Evolutionary conservation across 37 sponge, comb jelly and placozoan genomes (phyloP).

Genomic region (Ianthella basta): DNA sequence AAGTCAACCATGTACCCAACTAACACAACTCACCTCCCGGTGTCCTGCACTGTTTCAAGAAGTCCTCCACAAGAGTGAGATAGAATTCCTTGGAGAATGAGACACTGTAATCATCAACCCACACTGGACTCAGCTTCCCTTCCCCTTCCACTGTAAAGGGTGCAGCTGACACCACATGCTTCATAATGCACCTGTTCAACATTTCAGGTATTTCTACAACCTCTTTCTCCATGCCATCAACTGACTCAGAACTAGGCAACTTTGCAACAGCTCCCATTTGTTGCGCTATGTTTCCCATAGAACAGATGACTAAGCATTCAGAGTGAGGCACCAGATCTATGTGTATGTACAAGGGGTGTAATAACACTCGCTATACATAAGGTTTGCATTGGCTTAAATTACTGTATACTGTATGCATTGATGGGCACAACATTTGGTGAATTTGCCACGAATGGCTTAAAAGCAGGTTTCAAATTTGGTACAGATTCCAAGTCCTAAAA

Average conservation of each 20-base stretch:
- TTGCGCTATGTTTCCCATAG: neutral
- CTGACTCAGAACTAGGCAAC: neutral
- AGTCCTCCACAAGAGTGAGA: conserved; percentile 13
- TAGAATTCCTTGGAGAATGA: conserved; percentile 25
- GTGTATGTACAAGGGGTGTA: too few relatives aligned
- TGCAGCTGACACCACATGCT: neutral
- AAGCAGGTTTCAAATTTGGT: too few relatives aligned
- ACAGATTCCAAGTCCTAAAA: too few relatives aligned
- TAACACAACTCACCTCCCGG: conserved; percentile 30
- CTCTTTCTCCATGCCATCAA: conserved; percentile 12
- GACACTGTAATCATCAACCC: conserved; percentile 20
- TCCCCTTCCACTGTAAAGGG: conserved; percentile 12
- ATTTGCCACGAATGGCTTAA: too few relatives aligned
- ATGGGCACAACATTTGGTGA: too few relatives aligned
- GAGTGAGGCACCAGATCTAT: neutral
- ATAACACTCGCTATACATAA: too few relatives aligned
- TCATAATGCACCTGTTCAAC: neutral
- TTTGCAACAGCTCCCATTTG: neutral
- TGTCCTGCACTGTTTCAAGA: conserved; percentile 24
- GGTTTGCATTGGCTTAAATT: too few relatives aligned
- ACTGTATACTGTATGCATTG: too few relatives aligned
- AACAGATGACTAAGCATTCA: conserved; percentile 13
- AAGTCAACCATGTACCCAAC: too few relatives aligned
- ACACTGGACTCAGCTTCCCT: neutral
- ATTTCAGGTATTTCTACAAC: neutral